Evolutionary conservation across 2,113 vertebrate genomes (phyloP), one percentile per base, ranked within the genome.

Genomic region (Cheilinus undulatus): DNA sequence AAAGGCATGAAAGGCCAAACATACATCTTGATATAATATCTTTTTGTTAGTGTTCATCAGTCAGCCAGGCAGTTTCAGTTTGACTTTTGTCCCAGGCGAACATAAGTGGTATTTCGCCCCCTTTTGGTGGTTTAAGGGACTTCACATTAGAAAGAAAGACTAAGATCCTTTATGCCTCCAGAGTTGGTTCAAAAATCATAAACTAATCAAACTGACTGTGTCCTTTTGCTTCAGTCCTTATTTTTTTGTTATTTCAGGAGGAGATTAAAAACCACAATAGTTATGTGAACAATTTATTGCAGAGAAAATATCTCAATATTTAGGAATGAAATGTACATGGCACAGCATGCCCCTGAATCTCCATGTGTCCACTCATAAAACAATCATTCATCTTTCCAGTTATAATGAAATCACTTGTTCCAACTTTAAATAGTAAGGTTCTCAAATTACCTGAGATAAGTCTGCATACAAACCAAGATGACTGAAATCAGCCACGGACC

Each of bases 371-470:
- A 28, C 28, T 32, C 34, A 43, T 15, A 40, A 13, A 42, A 61
- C 45, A 73, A 23, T 26, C 10, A 14, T n/a, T 26, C 20, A 17
- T 75, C 32, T 75, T 60, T 80, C 75, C 82, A 88, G 67, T 85
- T 78, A 1, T 26, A 57, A 24, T 73, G 15, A 63, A 69, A 53
- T 76, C 46, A 51, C 46, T 45, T 45, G 4, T 36, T 77, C 62
- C 53, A 60, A 52, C 34, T 43, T 63, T 36, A 38, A 80, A 64
- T 62, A 11, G 22, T 61, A 69, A 84, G 52, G 73, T 70, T 83
- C 72, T 63, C 60, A 77, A 67, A 84, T 88, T 74, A 92, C 92
- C 93, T 92, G 92, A 93, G 89, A 85, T 84, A 76, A 66, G 72
- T 86, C 85, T 91, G 81, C 82, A 86, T 84, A 85, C 69, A 84